Evolutionary conservation across 1,140 invertebrate genomes (phyloP), one percentile per base, ranked within the genome.

Genomic region (Paralvinella palmiformis): DNA sequence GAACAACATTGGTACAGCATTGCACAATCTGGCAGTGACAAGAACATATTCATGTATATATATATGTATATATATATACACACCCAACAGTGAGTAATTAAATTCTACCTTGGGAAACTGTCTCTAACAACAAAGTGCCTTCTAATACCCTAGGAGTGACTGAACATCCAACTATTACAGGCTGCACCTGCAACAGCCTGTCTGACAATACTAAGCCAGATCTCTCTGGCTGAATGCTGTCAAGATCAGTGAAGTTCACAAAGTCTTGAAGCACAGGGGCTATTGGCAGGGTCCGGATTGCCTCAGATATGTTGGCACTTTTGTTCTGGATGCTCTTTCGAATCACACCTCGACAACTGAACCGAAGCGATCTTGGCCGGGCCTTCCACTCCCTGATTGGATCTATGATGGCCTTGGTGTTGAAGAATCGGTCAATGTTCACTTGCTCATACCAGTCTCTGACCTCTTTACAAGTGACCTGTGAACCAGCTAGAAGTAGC

Each of bases 401-500:
- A n/a, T 60, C 1, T 6, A 60, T n/a, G 20, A 60, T 37, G 20
- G 36, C 35, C 20, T 60, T 60, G 6, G 41, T 45, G 24, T 60
- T 36, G 31, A 60, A 60, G 36, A 41, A 60, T 7, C 32, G 35
- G 20, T 44, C 6, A 20, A 41, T 36, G 20, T 60, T 31, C 20
- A 41, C 32, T 41, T 22, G 20, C 24, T n/a, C 20, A 20, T 41
- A 41, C 58, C 58, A 60, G 20, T 24, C 27, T 22, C 32, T 20
- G 22, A 41, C 27, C 41, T 60, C 58, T 22, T 36, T 24, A 37
- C 33, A 24, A 20, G 33, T 44, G 33, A 60, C 33, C 24, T 7
- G 20, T 27, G 22, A 22, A 1, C 58, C 58, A 24, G 62, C 62
- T 15, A 37, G n/a, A 13, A 63, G 62, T 3, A 63, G 62, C 27